Percentiles rank a stretch among this genome's conserved stretches.
Conservation (phyloP, 2,113 vertebrate species). For the Neoarius graeffei region DNA sequence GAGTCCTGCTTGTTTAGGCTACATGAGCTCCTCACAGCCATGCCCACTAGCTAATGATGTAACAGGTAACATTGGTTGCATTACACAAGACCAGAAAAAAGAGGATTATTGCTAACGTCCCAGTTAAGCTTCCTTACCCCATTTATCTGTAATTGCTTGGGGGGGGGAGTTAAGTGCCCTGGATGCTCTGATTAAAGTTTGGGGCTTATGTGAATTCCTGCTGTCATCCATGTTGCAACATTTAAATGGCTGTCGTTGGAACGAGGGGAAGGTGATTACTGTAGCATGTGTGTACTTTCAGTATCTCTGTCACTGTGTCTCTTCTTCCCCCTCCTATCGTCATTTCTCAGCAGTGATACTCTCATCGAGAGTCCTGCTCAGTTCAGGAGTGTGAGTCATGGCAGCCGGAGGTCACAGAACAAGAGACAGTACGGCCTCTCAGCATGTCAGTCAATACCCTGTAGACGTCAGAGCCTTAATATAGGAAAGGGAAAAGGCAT, state of each 20-base stretch:
- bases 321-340: conserved; percentile 13
- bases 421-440: conserved; percentile 42
- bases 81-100: conserved; percentile 62
- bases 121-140: conserved; percentile 60
- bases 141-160: conserved; percentile 59
- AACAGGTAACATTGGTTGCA: conserved; percentile 67
- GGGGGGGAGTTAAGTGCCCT: conserved; percentile 32
- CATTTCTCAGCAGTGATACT: conserved; percentile 24
- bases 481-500: conserved; percentile 33
- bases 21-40: conserved; percentile 27
- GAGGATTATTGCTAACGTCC: conserved; percentile 67
- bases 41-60: conserved; percentile 62
- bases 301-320: conserved; percentile 29
- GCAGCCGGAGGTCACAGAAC: conserved; percentile 40
- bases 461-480: conserved; percentile 46
- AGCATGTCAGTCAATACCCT: conserved; percentile 54
- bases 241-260: conserved; percentile 31
- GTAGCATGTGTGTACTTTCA: conserved; percentile 4
- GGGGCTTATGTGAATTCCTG: conserved; percentile 49
- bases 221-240: conserved; percentile 45
- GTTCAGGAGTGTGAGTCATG: conserved; percentile 44
- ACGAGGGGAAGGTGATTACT: conserved; percentile 15
- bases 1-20: conserved; percentile 36
- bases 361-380: conserved; percentile 31
- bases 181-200: conserved; percentile 57